These are phyloP conservation scores for Drosophila percnosoma DNA, from an alignment of 2,888 invertebrate genomes.

Conservation along the genomic window DNA sequence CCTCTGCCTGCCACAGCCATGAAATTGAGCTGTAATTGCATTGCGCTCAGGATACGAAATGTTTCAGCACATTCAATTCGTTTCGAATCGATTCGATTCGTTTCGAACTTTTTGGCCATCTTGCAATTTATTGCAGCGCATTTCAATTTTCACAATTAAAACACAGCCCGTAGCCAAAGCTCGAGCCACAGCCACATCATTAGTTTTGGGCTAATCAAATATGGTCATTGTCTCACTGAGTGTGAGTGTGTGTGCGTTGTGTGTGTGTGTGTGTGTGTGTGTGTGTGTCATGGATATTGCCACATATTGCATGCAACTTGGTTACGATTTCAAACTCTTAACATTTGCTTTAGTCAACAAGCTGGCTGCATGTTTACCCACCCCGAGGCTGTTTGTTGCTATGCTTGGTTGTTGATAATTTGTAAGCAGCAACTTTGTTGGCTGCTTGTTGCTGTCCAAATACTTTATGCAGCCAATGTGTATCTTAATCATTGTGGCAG, in stretches of 20 bases:
- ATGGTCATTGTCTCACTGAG: conserved; percentile 64
- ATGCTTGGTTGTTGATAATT: conserved; percentile 68
- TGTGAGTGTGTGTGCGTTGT: conserved; percentile 32
- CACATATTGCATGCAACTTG: conserved; percentile 66
- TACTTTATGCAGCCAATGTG: conserved; percentile 53
- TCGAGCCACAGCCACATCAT: conserved; percentile 66
- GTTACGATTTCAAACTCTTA: conserved; percentile 73
- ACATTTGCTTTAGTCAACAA: conserved; percentile 68
- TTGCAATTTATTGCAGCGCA: conserved; percentile 74
- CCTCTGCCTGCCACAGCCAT: conserved; percentile 56
- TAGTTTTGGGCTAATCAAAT: conserved; percentile 70
- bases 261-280: conserved; percentile 24
- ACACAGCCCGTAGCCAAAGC: conserved; percentile 46
- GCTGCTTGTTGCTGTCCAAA: conserved; percentile 56
- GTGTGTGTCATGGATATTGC: conserved; percentile 49
- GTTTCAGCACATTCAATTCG: conserved; percentile 21
- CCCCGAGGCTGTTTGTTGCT: conserved; percentile 48
- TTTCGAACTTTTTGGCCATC: conserved; percentile 66
- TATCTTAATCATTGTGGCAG: conserved; percentile 56
- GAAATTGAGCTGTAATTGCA: conserved; percentile 80
- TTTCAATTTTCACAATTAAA: conserved; percentile 79
- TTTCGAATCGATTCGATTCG: neutral
- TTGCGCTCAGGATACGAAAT: conserved; percentile 64
- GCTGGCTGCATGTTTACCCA: conserved; percentile 64
- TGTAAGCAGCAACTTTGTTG: conserved; percentile 61